Percentiles rank a stretch among this genome's conserved stretches.
Conservation (phyloP, 2,888 invertebrate species). For the Cerceris ruficornis region DNA sequence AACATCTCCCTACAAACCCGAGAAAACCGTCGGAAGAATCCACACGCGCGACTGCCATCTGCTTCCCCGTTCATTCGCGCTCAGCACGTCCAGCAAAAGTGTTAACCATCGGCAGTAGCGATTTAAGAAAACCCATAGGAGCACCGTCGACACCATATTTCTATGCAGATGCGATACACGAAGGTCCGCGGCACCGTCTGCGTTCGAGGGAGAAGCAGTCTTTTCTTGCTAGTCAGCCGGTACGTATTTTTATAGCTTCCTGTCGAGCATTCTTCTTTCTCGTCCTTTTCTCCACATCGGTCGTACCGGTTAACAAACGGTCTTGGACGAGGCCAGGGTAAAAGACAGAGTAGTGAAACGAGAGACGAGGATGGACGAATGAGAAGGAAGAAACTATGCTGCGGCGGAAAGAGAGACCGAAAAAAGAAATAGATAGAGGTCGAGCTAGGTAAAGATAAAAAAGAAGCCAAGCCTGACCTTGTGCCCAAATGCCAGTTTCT, state of each 20-base stretch:
- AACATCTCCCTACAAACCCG: too few relatives aligned
- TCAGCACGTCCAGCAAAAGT: too few relatives aligned
- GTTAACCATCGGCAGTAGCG: too few relatives aligned
- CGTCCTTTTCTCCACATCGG: slow-evolving; percentile 25
- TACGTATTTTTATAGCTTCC: slow-evolving; percentile 63
- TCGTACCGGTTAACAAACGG: slow-evolving; percentile 56
- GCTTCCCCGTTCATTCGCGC: too few relatives aligned
- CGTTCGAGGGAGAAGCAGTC: background rate
- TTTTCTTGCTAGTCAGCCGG: slow-evolving; percentile 18
- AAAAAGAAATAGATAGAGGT: slow-evolving; percentile 10
- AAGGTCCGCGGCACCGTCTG: slow-evolving; percentile 9
- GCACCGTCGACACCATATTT: slow-evolving; percentile 21
- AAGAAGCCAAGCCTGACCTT: slow-evolving; percentile 65
- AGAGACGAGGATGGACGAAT: background rate
- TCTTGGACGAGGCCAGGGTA: slow-evolving; percentile 50
- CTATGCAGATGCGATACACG: slow-evolving; percentile 41
- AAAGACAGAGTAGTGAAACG: slow-evolving; percentile 18
- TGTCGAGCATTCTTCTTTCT: slow-evolving; percentile 49
- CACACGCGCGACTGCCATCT: too few relatives aligned
- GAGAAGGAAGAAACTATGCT: background rate
- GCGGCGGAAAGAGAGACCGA: background rate
- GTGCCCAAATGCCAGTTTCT: slow-evolving; percentile 72
- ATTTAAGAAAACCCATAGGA: background rate
- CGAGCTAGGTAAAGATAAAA: slow-evolving; percentile 24
- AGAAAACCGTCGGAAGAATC: too few relatives aligned